phyloP scores from a whole-genome alignment of 2,888 invertebrate genomes.

The Agonopterix alstromeriana region DNA sequence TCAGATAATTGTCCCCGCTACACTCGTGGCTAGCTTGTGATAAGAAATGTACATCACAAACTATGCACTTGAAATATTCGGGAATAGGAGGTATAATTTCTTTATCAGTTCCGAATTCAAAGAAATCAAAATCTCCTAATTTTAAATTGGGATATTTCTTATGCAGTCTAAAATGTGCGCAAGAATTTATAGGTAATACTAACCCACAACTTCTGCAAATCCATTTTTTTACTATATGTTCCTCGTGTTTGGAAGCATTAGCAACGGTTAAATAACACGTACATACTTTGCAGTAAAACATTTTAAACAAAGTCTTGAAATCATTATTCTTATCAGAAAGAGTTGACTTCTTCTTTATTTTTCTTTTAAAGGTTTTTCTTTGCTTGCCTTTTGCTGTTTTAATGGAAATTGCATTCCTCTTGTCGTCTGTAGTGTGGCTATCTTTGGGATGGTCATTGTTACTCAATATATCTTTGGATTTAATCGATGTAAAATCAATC shows the following conservation, averaged over 20 bases:
- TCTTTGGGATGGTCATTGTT: not conserved
- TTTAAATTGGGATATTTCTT: slow-evolving; percentile 23
- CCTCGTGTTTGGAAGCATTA: slow-evolving; percentile 27
- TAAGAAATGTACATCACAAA: slow-evolving; percentile 41
- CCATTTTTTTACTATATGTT: not conserved
- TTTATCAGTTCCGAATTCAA: slow-evolving; percentile 31
- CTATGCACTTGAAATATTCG: slow-evolving; percentile 39
- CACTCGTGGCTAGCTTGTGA: slow-evolving; percentile 38
- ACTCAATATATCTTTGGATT: slow-evolving; percentile 5
- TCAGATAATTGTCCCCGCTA: slow-evolving; percentile 25
- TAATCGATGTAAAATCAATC: slow-evolving; percentile 27
- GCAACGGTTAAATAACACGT: slow-evolving; percentile 21
- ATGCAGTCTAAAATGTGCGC: slow-evolving; percentile 21
- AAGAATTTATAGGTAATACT: no score
- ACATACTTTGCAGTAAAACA: slow-evolving; percentile 33
- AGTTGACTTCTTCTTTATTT: not conserved
- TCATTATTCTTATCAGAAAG: not conserved
- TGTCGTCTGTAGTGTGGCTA: not conserved
- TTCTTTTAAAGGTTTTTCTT: no score
- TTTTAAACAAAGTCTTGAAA: slow-evolving; percentile 8
- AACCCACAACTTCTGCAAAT: not conserved
- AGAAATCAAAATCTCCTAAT: slow-evolving; percentile 44
- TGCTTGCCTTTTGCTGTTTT: not conserved
- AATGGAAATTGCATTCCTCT: not conserved
- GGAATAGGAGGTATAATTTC: slow-evolving; percentile 43